Percentiles rank a stretch among this genome's conserved stretches.
Conservation (phyloP, 2,113 vertebrate genomes). For the Atractosteus spatula region DNA sequence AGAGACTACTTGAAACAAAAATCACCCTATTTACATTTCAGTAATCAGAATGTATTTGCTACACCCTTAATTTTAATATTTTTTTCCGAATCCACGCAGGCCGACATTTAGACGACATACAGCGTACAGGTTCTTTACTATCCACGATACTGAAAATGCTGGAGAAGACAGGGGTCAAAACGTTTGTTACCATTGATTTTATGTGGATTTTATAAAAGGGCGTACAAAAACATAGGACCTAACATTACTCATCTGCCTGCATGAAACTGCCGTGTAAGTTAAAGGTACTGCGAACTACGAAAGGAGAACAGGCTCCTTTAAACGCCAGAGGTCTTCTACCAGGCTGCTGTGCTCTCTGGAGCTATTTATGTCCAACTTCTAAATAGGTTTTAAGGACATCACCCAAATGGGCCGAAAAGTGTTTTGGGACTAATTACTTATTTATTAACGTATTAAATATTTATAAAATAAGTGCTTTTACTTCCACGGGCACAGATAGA, state of each 20-base stretch:
- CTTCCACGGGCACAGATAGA: slow-evolving; percentile 14
- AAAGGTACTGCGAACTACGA: background rate
- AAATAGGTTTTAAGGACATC: slow-evolving; percentile 49
- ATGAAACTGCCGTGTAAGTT: too few species aligned
- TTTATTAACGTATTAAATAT: slow-evolving; percentile 57
- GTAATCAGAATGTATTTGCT: too few species aligned
- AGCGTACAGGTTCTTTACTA: too few species aligned
- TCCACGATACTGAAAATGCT: too few species aligned
- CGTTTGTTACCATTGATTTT: background rate
- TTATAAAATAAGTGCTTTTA: slow-evolving; percentile 41
- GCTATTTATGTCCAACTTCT: background rate
- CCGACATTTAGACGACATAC: too few species aligned
- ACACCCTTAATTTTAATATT: too few species aligned
- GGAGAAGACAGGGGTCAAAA: background rate
- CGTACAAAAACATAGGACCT: background rate
- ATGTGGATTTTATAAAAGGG: background rate
- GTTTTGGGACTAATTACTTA: slow-evolving; percentile 51
- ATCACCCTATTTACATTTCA: too few species aligned
- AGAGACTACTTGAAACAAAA: background rate
- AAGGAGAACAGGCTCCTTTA: slow-evolving; percentile 32
- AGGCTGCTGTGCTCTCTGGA: slow-evolving; percentile 8
- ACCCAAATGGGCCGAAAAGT: slow-evolving; percentile 19
- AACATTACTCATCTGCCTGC: too few species aligned
- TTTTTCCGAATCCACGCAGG: too few species aligned
- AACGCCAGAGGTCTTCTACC: slow-evolving; percentile 33